Conservation (phyloP, 2,888 invertebrate genomes). For the Listrodromus nycthemerus region DNA sequence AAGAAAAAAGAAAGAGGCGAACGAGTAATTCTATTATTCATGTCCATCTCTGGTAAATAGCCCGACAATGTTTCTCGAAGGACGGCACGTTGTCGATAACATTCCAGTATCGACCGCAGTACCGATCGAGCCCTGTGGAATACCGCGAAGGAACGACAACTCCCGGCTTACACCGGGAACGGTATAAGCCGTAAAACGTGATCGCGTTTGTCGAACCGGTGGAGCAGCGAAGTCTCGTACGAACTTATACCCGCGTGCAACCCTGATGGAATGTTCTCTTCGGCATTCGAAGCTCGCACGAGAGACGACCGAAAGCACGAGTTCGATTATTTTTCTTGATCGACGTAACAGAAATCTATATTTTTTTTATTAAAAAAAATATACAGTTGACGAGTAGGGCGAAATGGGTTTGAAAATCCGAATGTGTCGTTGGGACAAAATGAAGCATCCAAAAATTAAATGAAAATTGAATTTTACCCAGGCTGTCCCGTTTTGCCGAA, state of each 20-base stretch:
- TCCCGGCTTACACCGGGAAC: too few species aligned
- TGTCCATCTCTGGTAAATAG: background rate
- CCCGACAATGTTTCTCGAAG: background rate
- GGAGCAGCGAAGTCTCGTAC: background rate
- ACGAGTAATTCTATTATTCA: background rate
- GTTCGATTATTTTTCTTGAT: background rate
- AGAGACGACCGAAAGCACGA: background rate
- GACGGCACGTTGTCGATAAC: background rate
- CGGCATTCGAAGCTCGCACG: background rate
- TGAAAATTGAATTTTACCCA: too few species aligned
- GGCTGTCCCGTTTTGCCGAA: too few species aligned
- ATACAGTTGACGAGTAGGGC: background rate
- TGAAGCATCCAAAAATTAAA: too few species aligned
- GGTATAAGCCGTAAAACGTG: constrained; percentile 21
- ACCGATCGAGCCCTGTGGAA: background rate
- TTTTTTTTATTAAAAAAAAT: background rate
- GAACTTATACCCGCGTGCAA: background rate
- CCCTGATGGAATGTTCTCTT: background rate
- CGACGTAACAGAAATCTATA: too few species aligned
- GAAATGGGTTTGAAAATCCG: too few species aligned
- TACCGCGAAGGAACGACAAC: background rate
- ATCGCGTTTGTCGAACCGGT: constrained; percentile 5
- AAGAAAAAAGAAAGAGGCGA: background rate
- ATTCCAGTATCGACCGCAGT: background rate
- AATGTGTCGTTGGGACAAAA: too few species aligned